phyloP scores from a whole-genome alignment of 2,888 invertebrate genomes.

The Drosophila bunnanda region DNA sequence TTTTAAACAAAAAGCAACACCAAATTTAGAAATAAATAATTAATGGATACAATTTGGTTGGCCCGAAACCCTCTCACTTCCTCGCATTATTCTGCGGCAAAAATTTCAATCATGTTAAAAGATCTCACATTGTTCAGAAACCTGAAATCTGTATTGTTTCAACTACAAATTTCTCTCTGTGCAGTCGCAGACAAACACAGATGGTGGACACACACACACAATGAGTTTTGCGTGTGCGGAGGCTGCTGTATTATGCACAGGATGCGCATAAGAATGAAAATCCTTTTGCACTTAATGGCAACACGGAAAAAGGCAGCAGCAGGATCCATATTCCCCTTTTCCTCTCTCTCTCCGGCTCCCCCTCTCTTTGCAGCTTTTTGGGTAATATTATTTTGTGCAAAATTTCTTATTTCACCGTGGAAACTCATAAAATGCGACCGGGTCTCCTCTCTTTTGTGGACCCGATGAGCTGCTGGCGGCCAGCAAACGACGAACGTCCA shows the following conservation, averaged over 20 bases:
- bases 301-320: slow-evolving; percentile 61
- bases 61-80: too few relatives aligned
- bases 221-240: slow-evolving; percentile 78
- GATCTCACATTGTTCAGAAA: not conserved
- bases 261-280: slow-evolving; percentile 82
- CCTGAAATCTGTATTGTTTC: too few relatives aligned
- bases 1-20: not conserved
- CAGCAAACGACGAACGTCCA: slow-evolving; percentile 44
- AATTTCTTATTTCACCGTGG: slow-evolving; percentile 73
- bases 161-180: not conserved
- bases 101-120: not conserved
- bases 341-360: not conserved
- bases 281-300: slow-evolving; percentile 82
- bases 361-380: not conserved
- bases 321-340: slow-evolving; percentile 25
- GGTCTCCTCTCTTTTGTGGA: slow-evolving; percentile 64
- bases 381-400: slow-evolving; percentile 71
- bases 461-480: slow-evolving; percentile 62
- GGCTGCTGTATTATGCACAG: slow-evolving; percentile 79
- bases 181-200: slow-evolving; percentile 9
- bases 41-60: not conserved
- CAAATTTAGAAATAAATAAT: not conserved
- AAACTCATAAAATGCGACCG: slow-evolving; percentile 76
- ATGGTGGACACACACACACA: slow-evolving; percentile 30
- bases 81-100: too few relatives aligned